Evolutionary conservation across 2,797 vertebrate species (phyloP), one percentile per base, ranked within the genome.

Genomic region (Pipistrellus nathusii): DNA sequence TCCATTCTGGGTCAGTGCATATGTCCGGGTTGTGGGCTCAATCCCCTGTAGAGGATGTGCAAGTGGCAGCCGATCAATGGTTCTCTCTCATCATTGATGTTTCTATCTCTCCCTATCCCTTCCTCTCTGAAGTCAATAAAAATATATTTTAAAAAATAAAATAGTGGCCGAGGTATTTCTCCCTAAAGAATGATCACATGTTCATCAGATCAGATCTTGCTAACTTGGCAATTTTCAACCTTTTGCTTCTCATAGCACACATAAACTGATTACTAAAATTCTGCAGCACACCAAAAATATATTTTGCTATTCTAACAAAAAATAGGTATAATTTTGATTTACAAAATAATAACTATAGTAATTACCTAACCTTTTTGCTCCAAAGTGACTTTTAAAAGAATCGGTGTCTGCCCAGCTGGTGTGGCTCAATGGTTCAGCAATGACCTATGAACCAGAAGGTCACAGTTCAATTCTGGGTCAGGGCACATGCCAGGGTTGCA

Each of bases 131-230:
- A 62, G 27, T 59, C 57, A 59, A 62, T 62, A 62, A 62, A 62
- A 62, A 62, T 7, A 62, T 62, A 30, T 30, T 59, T 27, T 14
- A 62, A 64, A 78, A 94, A 95, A 44, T 35, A 82, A 66, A 86
- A 64, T 23, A 5, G 27, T 73, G 10, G 6, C 4, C 80, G 77
- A 23, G 14, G 69, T 38, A 85, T 68, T 82, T 90, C n/a, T 77
- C 59, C 44, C 77, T 93, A 8, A 91, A 93, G 23, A 93, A 82
- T 9, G 27, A 55, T 68, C 21, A 88, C 20, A 64, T 51, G 18
- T 57, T 85, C 51, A 80, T 83, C 30, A 93, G 78, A 69, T 75
- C 51, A 95, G 20, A 64, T 78, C 55, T 83, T 83, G n/a, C 6
- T 57, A 94, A 94, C 86, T 51, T 55, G 30, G 55, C 3, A 3